Conservation (phyloP, 2,797 vertebrate genomes). For the Melanotaenia maccullochi region DNA sequence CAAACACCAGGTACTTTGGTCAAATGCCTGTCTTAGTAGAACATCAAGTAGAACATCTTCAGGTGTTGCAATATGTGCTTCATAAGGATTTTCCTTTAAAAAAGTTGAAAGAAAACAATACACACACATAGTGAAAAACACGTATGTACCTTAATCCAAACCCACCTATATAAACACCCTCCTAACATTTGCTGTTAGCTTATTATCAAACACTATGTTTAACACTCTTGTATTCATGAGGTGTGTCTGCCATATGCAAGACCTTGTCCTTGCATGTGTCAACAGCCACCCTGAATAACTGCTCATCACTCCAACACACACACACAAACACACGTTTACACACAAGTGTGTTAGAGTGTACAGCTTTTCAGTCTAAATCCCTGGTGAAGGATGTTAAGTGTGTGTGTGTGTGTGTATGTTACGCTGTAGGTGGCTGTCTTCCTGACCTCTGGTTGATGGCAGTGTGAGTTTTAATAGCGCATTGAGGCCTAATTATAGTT, state of each 20-base stretch:
- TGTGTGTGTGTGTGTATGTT: constrained; percentile 46
- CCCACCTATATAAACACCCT: neutral
- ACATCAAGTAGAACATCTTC: constrained; percentile 3
- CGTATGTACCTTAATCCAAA: neutral
- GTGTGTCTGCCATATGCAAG: constrained; percentile 20
- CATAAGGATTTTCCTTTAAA: neutral
- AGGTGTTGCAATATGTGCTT: neutral
- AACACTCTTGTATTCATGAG: constrained; percentile 20
- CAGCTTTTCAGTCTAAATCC: constrained; percentile 53
- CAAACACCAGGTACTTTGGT: constrained; percentile 31
- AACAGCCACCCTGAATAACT: constrained; percentile 40
- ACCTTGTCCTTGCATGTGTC: constrained; percentile 42
- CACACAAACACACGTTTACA: constrained; percentile 42
- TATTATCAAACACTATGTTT: constrained; percentile 8
- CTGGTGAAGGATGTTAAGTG: constrained; percentile 47
- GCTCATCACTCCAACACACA: constrained; percentile 38
- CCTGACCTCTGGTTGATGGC: constrained; percentile 78
- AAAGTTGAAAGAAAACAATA: neutral
- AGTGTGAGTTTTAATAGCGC: constrained; percentile 79
- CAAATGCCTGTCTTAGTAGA: constrained; percentile 26
- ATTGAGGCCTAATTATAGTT: constrained; percentile 82
- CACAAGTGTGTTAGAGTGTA: constrained; percentile 48
- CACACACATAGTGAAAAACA: neutral
- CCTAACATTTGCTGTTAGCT: constrained; percentile 10
- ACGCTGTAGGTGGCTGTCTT: constrained; percentile 74